phyloP scores from a whole-genome alignment of 2,113 vertebrate genomes.

The Budorcas taxicolor region DNA sequence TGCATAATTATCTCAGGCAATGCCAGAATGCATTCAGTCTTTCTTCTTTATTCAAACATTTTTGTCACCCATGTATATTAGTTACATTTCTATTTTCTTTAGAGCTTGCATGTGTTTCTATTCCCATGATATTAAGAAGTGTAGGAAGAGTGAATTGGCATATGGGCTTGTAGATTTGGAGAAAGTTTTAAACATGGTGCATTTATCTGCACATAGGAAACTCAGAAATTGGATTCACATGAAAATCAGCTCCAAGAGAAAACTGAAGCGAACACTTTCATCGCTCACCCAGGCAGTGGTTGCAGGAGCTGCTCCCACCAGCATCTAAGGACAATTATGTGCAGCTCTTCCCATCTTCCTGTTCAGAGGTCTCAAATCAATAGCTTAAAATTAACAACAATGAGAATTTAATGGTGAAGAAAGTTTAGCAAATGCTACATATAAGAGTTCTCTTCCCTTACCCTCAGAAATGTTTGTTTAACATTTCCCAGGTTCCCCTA shows the following conservation, averaged over 20 bases:
- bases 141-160: not conserved
- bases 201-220: not conserved
- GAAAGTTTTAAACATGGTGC: not conserved
- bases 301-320: not conserved
- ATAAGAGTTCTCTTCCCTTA: not conserved
- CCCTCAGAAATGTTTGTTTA: too few relatives aligned
- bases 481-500: not conserved
- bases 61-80: not conserved
- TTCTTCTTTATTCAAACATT: not conserved
- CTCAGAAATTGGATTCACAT: not conserved
- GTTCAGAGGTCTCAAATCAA: not conserved
- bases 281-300: accelerated
- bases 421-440: not conserved
- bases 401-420: not conserved
- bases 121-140: not conserved
- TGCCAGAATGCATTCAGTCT: not conserved
- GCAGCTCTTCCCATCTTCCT: not conserved
- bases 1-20: not conserved
- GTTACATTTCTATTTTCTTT: not conserved
- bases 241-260: not conserved
- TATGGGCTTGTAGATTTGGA: not conserved
- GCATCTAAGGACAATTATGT: not conserved
- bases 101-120: not conserved
- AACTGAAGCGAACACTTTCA: not conserved
- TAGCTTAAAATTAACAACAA: not conserved